These are phyloP conservation scores for Esox lucius DNA, from an alignment of 2,797 vertebrate species.

Conservation along the genomic window DNA sequence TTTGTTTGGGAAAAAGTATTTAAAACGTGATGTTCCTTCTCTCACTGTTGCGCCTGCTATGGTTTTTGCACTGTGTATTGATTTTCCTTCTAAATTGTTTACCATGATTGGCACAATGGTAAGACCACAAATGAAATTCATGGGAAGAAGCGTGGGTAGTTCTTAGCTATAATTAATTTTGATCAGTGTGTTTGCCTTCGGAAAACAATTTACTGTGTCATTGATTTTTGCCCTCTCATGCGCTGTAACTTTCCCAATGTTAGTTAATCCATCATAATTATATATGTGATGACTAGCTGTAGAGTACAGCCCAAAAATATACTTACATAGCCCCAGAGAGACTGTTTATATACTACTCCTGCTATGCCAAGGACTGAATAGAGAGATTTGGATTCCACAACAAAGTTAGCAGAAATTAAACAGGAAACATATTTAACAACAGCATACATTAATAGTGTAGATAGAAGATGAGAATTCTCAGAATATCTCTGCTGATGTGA, in stretches of 20 bases:
- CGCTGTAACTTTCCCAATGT: constrained; percentile 15
- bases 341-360: not conserved
- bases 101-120: constrained; percentile 40
- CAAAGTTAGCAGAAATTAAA: constrained; percentile 2
- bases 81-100: constrained; percentile 42
- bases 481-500: not conserved
- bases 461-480: not conserved
- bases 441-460: not conserved
- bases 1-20: not conserved
- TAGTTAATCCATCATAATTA: constrained; percentile 23
- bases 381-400: not conserved
- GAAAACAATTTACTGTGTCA: constrained; percentile 40
- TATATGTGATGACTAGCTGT: constrained; percentile 10
- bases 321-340: not conserved
- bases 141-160: constrained; percentile 25
- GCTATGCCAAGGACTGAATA: not conserved
- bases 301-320: constrained; percentile 6
- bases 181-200: constrained; percentile 33
- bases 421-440: too few relatives aligned
- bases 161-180: constrained; percentile 42
- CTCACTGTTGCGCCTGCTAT: not conserved
- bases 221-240: constrained; percentile 41
- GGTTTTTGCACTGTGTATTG: constrained; percentile 18
- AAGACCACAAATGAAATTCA: constrained; percentile 23
- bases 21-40: not conserved